Evolutionary conservation across 2,888 invertebrate species (phyloP).

Genomic region (Stenichneumon culpator): DNA sequence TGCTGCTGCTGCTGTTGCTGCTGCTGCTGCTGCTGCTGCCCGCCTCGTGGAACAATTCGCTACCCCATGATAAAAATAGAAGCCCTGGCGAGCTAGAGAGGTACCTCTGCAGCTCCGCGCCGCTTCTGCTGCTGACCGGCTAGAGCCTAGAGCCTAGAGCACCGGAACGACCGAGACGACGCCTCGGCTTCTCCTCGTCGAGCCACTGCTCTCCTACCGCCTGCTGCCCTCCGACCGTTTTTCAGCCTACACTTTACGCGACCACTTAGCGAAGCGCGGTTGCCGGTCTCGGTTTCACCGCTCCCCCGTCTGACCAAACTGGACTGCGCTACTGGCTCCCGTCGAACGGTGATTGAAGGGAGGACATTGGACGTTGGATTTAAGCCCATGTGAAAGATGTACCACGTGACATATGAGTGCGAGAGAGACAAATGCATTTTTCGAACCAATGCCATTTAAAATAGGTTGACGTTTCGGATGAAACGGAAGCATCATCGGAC

Average conservation of each 20-base stretch:
- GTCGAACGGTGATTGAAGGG: neutral
- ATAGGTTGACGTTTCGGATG: too few relatives aligned
- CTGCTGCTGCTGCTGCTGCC: slow-evolving; percentile 57
- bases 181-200: slow-evolving; percentile 16
- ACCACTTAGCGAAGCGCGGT: neutral
- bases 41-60: slow-evolving; percentile 82
- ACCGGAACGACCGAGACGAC: slow-evolving; percentile 21
- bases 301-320: slow-evolving; percentile 44
- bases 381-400: too few relatives aligned
- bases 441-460: too few relatives aligned
- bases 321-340: slow-evolving; percentile 19
- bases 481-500: too few relatives aligned
- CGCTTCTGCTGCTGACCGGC: slow-evolving; percentile 54
- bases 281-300: neutral
- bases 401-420: too few relatives aligned
- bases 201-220: neutral
- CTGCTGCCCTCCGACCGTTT: neutral
- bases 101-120: slow-evolving; percentile 46
- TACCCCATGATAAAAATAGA: slow-evolving; percentile 85
- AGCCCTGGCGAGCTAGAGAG: slow-evolving; percentile 82
- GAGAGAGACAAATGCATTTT: too few relatives aligned
- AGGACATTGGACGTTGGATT: too few relatives aligned
- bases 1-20: slow-evolving; percentile 20
- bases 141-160: slow-evolving; percentile 21
- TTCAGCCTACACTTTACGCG: neutral